Base-by-base conservation (phyloP, 2,113 vertebrate genomes). In the Pan paniscus region DNA sequence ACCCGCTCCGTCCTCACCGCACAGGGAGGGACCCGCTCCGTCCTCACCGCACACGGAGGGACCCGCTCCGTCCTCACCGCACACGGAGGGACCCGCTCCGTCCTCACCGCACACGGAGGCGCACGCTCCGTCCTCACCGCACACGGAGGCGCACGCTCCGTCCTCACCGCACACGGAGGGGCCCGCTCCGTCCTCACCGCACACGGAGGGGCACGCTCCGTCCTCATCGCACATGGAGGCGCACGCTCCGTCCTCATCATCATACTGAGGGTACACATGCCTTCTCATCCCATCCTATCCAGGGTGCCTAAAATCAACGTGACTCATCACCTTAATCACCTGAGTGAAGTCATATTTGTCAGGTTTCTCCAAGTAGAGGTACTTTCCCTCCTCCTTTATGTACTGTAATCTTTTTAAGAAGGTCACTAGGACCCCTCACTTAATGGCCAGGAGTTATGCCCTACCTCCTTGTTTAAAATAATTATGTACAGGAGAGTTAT, bases 71-170 rank as follows among this genome's bases (percentile, higher is more conserved):
- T 1, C 23, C 23, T 61, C 59, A 27, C 0, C 59, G 4, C 23
- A 2, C 59, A 0, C 0, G 23, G 0, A 25, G 57, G 57, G 0
- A 25, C 9, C 4, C 9, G 9, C 59, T 25, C 59, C 59, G 6
- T 55, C 52, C 17, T 20, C 52, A 55, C 4, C 52, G 17, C 3
- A 4, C 23, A 25, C 9, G 23, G 3, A 59, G 23, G 23, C 1
- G 11, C 23, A 4, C 9, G 23, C 8, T 3, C 57, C 57, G 8
- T 3, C 55, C 55, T 23, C 57, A 23, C 3, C 22, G 3, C 8
- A 9, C 57, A 9, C 3, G 22, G 22, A 52, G 50, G 16, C 1
- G 6, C 50, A 52, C 5, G 11, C 48, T 50, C 12, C 48, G 0
- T 8, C 48, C 48, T 50, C 48, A 50, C 0, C 50, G 1, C 3